phyloP scores from a whole-genome alignment of 2,888 invertebrate species.

The Leuctra nigra region DNA sequence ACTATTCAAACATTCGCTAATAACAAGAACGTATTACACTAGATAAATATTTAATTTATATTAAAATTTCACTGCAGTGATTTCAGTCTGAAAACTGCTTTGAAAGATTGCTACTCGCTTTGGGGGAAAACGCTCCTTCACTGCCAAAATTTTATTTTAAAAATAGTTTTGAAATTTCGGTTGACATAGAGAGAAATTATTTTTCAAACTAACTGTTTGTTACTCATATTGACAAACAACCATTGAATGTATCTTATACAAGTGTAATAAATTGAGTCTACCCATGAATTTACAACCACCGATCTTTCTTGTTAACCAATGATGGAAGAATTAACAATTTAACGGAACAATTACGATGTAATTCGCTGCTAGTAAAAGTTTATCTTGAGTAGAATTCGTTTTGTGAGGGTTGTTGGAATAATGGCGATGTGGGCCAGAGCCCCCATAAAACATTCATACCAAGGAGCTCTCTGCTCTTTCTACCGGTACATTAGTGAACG shows the following conservation, averaged over 20 bases:
- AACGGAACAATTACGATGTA: slow-evolving; percentile 18
- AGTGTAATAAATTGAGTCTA: no score
- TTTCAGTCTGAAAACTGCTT: no score
- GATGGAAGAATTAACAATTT: slow-evolving; percentile 24
- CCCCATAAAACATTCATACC: slow-evolving; percentile 22
- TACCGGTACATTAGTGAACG: slow-evolving; percentile 22
- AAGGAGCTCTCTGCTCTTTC: slow-evolving; percentile 4
- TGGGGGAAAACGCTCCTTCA: no score
- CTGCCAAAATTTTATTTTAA: no score
- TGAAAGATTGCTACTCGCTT: no score
- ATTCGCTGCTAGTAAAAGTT: slow-evolving; percentile 13
- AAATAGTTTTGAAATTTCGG: no score
- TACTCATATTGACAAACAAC: no score
- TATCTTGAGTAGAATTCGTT: slow-evolving; percentile 12
- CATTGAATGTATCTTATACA: no score
- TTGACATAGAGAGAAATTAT: no score
- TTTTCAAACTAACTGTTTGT: no score
- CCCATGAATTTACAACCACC: no score
- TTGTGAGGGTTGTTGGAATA: neutral
- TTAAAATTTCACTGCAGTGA: no score
- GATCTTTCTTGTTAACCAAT: slow-evolving; percentile 8
- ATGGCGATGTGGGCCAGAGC: neutral
- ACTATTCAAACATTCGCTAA: slow-evolving; percentile 3
- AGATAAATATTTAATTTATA: neutral
- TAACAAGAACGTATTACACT: neutral